These are phyloP conservation scores for Hirundichthys speculiger DNA, from an alignment of 2,113 vertebrate genomes.

Conservation along the genomic window DNA sequence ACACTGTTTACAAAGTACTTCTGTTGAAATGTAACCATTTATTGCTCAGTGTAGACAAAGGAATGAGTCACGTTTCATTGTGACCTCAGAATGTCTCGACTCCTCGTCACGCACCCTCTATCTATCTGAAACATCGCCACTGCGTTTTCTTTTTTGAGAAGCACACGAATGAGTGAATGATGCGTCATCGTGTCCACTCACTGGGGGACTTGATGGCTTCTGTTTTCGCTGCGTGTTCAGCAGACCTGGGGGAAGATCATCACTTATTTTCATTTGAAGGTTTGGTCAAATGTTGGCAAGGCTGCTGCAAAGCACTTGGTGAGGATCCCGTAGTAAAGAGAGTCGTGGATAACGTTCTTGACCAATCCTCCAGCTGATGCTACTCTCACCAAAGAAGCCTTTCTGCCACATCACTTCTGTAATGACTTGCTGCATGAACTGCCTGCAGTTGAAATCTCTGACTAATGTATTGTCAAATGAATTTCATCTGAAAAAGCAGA, in stretches of 20 bases:
- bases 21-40: constrained; percentile 38
- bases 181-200: neutral
- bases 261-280: constrained; percentile 3
- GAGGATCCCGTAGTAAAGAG: constrained; percentile 29
- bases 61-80: constrained; percentile 55
- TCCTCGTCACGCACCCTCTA: constrained; percentile 59
- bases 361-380: constrained; percentile 17
- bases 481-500: constrained; percentile 53
- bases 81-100: constrained; percentile 61
- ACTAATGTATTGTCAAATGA: constrained; percentile 26
- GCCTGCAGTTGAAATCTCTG: constrained; percentile 41
- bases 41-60: constrained; percentile 62
- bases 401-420: constrained; percentile 27
- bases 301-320: constrained; percentile 30
- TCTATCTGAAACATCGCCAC: constrained; percentile 36
- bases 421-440: constrained; percentile 54
- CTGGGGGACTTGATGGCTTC: constrained; percentile 9
- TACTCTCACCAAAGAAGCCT: constrained; percentile 57
- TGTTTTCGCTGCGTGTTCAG: constrained; percentile 50
- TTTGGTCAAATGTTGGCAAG: constrained; percentile 15
- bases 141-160: constrained; percentile 19
- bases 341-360: constrained; percentile 18
- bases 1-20: constrained; percentile 67
- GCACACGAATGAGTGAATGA: constrained; percentile 25
- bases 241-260: constrained; percentile 46